Base-by-base conservation (phyloP, 1,140 invertebrate genomes). In the Yoshiicerus persimilis region DNA sequence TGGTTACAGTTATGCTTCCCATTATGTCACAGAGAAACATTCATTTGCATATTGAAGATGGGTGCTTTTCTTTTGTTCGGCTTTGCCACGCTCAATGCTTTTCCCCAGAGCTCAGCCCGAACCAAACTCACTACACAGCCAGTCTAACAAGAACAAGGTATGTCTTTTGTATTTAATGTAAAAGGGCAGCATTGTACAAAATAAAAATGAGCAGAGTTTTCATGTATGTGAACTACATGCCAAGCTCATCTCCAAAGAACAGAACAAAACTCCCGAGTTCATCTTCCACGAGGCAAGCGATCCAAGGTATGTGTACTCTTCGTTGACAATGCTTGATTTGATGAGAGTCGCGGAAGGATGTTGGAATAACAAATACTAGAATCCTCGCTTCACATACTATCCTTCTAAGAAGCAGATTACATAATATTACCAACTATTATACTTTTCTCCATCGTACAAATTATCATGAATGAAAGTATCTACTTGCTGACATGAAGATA, bases 21-120 rank as follows among this genome's bases (percentile, higher is more conserved):
- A 83, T 83, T 83, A 83, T 83, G 77, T 83, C 77, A 27, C 30
- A 83, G 77, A 83, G 77, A 41, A n/a, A 41, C 77, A 83, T 83
- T 83, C 77, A 83, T 83, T 83, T 83, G 34, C 77, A 83, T 83
- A 83, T 83, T 83, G n/a, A 41, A 70, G 66, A 83, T 36, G 34
- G 77, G 30, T 83, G 34, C 77, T 34, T 83, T 34, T 34, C 23
- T 83, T 83, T 34, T 83, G 34, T 83, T 38, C 30, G 36, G 34
- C 11, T 38, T 10, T 36, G 34, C n/a, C 34, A 30, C 66, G 66
- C 25, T 30, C 66, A 1, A 27, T 30, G 25, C 66, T 70, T 70
- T 70, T 70, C 66, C 25, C 30, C 30, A 10, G 66, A 70, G 30
- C 25, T 8, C 66, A 70, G 64, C 11, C 66, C 25, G 47, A 56